Conservation (phyloP, 2,888 invertebrate species). For the Ochlodes sylvanus region DNA sequence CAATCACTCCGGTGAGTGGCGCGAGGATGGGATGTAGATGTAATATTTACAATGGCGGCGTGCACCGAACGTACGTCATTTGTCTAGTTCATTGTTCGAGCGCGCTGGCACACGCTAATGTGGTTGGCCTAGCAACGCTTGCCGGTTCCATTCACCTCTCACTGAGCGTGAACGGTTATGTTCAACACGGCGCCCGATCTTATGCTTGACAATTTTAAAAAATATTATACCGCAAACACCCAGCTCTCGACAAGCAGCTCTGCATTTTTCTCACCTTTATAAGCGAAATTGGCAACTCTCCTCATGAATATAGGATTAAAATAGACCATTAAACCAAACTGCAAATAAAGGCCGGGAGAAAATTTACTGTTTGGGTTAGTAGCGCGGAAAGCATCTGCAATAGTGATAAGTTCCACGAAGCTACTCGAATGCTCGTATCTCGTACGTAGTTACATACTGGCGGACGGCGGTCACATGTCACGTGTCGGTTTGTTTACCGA, state of each 20-base stretch:
- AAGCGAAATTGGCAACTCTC: constrained; percentile 10
- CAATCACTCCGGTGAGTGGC: constrained; percentile 37
- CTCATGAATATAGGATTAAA: constrained; percentile 18
- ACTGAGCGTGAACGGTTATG: constrained; percentile 77
- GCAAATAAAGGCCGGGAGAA: constrained; percentile 25
- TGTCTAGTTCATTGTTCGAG: constrained; percentile 80
- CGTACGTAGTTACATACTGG: constrained; percentile 26
- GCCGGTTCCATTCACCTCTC: constrained; percentile 82
- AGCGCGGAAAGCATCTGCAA: constrained; percentile 26
- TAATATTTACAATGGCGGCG: constrained; percentile 56
- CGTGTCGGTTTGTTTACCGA: constrained; percentile 57
- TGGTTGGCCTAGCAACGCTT: constrained; percentile 78
- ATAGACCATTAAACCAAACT: constrained; percentile 29
- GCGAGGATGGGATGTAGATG: constrained; percentile 44
- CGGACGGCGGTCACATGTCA: constrained; percentile 59
- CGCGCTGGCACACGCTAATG: constrained; percentile 77
- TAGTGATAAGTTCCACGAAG: constrained; percentile 24
- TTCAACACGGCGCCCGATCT: constrained; percentile 45
- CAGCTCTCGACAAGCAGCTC: too few species aligned
- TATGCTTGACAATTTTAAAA: constrained; percentile 46
- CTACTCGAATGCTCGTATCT: background rate
- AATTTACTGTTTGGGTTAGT: constrained; percentile 22
- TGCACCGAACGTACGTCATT: constrained; percentile 66
- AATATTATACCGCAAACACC: constrained; percentile 36
- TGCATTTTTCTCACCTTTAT: constrained; percentile 1